Evolutionary conservation across 2,113 vertebrate genomes (phyloP), one percentile per base, ranked within the genome.

Genomic region (Plecotus auritus): DNA sequence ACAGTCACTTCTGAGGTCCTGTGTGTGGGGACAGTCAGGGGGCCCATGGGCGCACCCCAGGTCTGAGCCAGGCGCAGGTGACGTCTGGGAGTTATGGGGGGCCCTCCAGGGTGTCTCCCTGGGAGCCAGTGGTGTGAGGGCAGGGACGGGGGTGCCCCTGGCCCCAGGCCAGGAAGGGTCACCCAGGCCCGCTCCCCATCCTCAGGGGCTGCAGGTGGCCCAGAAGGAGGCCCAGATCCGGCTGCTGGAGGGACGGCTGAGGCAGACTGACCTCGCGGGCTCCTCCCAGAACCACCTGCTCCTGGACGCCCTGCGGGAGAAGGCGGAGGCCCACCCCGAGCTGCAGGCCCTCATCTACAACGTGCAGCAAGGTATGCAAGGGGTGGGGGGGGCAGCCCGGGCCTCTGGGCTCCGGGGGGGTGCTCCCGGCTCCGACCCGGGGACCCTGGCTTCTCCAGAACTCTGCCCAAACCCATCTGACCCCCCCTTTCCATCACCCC

Each of bases 191-290:
- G 0, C 0, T 73, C 20, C 40, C 14, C 66, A 4, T 28, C 45
- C 35, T 0, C 96, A 99, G 99, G 99, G 99, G 47, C 98, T 99
- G 86, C 99, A 99, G 94, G 99, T 99, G 85, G 99, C 99, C 14
- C 99, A 99, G 98, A 99, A 99, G 94, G 99, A 99, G 88, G 98
- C 99, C 6, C 99, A 99, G 98, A 99, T 99, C 92, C 98, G 99
- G 7, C 98, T 99, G 85, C 97, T 99, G 95, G 99, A 99, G 95
- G 99, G 99, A 4, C 99, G 99, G 37, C 98, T 99, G 97, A 98
- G 98, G 92, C 99, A 99, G 98, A 98, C 98, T 0, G 99, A 99
- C 9, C 80, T 99, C 96, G 99, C 98, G 0, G 98, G 98, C 96
- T 98, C 99, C 1, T 99, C 99, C 0, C 99, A 99, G 96, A 99